These are phyloP conservation scores for Elaeidobius kamerunicus DNA, from an alignment of 2,888 invertebrate species.

Conservation along the genomic window DNA sequence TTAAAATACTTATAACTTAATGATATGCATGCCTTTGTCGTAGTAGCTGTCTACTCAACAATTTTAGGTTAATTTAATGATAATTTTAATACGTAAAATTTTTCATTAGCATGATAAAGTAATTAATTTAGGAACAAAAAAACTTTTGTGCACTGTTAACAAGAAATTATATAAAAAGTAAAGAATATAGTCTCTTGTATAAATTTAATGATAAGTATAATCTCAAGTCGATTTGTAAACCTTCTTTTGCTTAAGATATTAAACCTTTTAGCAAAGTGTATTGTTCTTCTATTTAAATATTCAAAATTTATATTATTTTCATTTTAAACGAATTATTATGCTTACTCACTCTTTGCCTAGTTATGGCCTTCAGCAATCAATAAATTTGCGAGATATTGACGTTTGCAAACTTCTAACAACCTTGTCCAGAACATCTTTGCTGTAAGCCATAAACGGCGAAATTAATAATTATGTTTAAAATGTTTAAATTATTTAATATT, in stretches of 20 bases:
- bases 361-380: neutral
- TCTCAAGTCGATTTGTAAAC: neutral
- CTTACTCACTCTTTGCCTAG: neutral
- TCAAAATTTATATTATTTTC: no score
- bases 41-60: slow-evolving; percentile 23
- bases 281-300: no score
- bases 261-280: neutral
- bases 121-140: slow-evolving; percentile 24
- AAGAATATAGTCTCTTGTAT: neutral
- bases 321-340: no score
- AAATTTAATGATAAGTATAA: neutral
- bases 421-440: slow-evolving; percentile 1
- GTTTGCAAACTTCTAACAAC: slow-evolving; percentile 17
- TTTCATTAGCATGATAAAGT: neutral
- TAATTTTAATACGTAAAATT: slow-evolving; percentile 17
- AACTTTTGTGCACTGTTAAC: slow-evolving; percentile 29
- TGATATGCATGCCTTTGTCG: slow-evolving; percentile 18
- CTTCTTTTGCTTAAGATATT: neutral
- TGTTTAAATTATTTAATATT: neutral
- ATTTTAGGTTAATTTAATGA: slow-evolving; percentile 14
- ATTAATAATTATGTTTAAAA: neutral
- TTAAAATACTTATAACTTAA: slow-evolving; percentile 10
- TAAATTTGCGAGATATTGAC: slow-evolving; percentile 28
- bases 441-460: neutral
- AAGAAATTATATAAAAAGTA: slow-evolving; percentile 9